These are phyloP conservation scores for Asobara japonica DNA, from an alignment of 1,140 invertebrate species.

Conservation along the genomic window DNA sequence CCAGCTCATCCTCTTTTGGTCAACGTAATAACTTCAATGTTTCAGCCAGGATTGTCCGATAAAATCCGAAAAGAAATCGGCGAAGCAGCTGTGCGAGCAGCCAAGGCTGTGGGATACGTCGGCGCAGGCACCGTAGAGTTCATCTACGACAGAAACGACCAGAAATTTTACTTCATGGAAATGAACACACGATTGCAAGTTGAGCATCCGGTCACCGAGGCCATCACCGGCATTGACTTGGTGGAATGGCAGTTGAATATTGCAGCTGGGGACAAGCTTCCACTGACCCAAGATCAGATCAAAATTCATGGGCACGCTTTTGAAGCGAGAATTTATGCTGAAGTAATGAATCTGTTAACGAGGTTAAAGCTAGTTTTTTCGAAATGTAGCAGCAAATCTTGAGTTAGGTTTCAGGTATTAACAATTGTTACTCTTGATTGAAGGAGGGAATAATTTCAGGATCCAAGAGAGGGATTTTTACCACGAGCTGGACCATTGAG, in stretches of 20 bases:
- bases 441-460: constrained; percentile 57
- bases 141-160: constrained; percentile 82
- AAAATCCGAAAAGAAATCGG: constrained; percentile 83
- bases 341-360: constrained; percentile 65
- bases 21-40: too few species aligned
- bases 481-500: constrained; percentile 84
- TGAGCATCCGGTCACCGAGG: constrained; percentile 98
- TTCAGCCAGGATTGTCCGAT: constrained; percentile 81
- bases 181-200: constrained; percentile 97
- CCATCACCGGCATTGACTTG: constrained; percentile 93
- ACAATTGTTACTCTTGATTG: too few species aligned
- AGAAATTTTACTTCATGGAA: constrained; percentile 99
- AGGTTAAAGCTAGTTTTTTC: too few species aligned
- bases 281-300: constrained; percentile 83
- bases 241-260: constrained; percentile 96
- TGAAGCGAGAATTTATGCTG: constrained; percentile 96
- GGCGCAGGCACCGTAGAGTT: constrained; percentile 98
- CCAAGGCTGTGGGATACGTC: constrained; percentile 92
- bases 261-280: constrained; percentile 87
- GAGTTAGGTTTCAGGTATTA: too few species aligned
- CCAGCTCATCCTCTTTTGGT: too few species aligned
- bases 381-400: too few species aligned
- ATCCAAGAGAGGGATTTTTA: constrained; percentile 85
- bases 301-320: constrained; percentile 84
- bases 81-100: constrained; percentile 89